Evolutionary conservation across 2,797 vertebrate genomes (phyloP).

Genomic region (Halcyon chelicuti): DNA sequence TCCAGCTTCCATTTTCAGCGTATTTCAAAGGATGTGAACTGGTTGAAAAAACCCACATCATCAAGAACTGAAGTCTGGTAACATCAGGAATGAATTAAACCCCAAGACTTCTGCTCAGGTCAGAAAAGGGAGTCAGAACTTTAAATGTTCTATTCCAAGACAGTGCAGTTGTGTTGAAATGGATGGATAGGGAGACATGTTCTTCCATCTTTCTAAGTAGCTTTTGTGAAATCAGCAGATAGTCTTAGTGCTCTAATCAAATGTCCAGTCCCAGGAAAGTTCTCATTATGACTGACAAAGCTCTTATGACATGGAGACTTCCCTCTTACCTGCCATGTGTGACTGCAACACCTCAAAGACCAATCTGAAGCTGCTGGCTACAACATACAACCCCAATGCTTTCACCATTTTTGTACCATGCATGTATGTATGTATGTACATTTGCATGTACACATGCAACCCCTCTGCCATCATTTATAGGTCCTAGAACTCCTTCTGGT

Average conservation of each 20-base stretch:
- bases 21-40: neutral
- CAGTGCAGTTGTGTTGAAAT: neutral
- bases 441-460: neutral
- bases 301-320: neutral
- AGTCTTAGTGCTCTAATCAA: neutral
- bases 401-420: neutral
- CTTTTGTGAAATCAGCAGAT: neutral
- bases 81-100: neutral
- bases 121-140: neutral
- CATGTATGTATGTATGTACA: neutral
- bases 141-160: neutral
- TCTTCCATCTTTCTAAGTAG: neutral
- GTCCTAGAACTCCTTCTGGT: neutral
- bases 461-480: neutral
- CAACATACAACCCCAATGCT: neutral
- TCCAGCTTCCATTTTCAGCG: neutral
- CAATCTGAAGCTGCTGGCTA: neutral
- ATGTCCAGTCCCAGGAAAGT: neutral
- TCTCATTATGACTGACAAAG: neutral
- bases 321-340: neutral
- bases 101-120: neutral
- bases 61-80: neutral
- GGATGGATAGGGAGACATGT: neutral
- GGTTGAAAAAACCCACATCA: neutral
- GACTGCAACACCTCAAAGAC: neutral